Base-by-base conservation (phyloP, 1,140 invertebrate genomes). In the Thaumetopoea pityocampa region DNA sequence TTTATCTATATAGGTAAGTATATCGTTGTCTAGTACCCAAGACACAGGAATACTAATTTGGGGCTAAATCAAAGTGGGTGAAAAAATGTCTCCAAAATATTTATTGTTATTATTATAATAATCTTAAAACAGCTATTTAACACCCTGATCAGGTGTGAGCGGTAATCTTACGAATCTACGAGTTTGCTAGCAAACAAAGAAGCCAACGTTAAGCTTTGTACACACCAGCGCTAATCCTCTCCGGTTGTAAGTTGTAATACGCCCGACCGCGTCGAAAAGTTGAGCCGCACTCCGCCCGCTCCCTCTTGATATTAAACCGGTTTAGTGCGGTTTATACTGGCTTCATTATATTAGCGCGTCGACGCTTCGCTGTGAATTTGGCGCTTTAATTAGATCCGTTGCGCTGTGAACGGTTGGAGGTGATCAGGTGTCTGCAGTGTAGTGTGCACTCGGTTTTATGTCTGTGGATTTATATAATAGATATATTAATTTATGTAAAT, bases 281-380 rank as follows among this genome's bases (percentile, higher is more conserved):
- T 70, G 68, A 65, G 62, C 60, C 51, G 59, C 59, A 30, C 27
- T 19, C 59, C 48, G 26, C 35, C 42, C 23, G 26, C 56, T 45
- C 64, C 62, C 66, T 68, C 73, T 69, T 73, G 62, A 81, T 77
- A 77, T 81, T 79, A 77, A 79, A 76, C 67, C 59, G 61, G 73
- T 79, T 79, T 67, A 73, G 56, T 60, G 60, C 58, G 71, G 73
- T 76, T 78, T 77, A 78, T 67, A 52, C 62, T 61, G 68, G 74
- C 69, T 82, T 79, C 73, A 79, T 82, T 82, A 76, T 73, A 82
- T 78, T 76, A 82, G 64, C 72, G 67, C 60, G 71, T 67, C 67
- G 66, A 67, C 69, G 65, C 58, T 60, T 37, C 49, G 29, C 59
- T 58, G 59, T 60, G 70, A 67, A 66, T 72, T 70, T 38, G 58